Percentiles rank a stretch among this genome's conserved stretches.
These are phyloP conservation scores for Austrolebias charrua DNA, from an alignment of 2,797 vertebrate genomes.

Conservation along the genomic window DNA sequence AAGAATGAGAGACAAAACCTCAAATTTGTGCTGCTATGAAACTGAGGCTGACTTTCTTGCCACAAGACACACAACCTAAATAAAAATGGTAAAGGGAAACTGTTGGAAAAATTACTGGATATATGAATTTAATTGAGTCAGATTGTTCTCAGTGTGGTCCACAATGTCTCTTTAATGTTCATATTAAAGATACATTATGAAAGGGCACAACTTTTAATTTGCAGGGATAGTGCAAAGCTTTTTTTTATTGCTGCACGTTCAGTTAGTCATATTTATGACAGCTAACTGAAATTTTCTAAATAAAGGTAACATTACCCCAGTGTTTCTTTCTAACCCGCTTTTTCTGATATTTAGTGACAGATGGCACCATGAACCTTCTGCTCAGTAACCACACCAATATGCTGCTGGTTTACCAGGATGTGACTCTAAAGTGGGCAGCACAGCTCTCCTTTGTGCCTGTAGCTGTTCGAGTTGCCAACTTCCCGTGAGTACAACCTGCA, in stretches of 20 bases:
- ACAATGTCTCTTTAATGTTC: slow-evolving; percentile 2
- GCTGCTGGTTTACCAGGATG: slow-evolving; percentile 92
- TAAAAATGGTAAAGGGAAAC: slow-evolving; percentile 8
- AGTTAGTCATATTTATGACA: neutral
- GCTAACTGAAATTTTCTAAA: slow-evolving; percentile 4
- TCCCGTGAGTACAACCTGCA: slow-evolving; percentile 84
- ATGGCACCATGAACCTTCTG: slow-evolving; percentile 88
- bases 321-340: neutral
- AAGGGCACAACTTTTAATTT: too few relatives aligned
- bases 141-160: neutral
- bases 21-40: slow-evolving; percentile 20
- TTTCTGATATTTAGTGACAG: slow-evolving; percentile 79
- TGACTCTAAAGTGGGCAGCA: slow-evolving; percentile 91
- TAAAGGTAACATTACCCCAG: neutral
- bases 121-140: neutral
- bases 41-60: slow-evolving; percentile 8
- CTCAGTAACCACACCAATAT: slow-evolving; percentile 90
- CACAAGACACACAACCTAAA: slow-evolving; percentile 4
- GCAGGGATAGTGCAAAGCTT: too few relatives aligned
- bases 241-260: neutral
- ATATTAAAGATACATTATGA: neutral
- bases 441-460: slow-evolving; percentile 89
- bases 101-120: neutral
- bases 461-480: slow-evolving; percentile 84
- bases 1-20: slow-evolving; percentile 23